Percentiles rank a stretch among this genome's conserved stretches.
These are phyloP conservation scores for Marmota flaviventris DNA, from an alignment of 2,113 vertebrate genomes.

Conservation along the genomic window DNA sequence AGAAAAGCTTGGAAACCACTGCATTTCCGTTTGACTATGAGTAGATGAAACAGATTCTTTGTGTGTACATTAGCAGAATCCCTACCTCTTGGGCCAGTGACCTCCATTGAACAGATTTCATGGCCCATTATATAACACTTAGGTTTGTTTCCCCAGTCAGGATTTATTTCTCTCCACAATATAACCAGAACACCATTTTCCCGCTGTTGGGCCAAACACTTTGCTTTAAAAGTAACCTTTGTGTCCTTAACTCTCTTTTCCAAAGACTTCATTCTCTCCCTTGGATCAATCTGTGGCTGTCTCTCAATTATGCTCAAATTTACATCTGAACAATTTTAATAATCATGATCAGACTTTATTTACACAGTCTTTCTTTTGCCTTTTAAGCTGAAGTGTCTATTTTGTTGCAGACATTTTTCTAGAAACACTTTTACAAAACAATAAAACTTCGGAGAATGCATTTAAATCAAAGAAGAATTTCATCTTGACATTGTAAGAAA, in stretches of 20 bases:
- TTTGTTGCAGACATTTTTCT: neutral
- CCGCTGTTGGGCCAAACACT: neutral
- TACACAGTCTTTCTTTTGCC: neutral
- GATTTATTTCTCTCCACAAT: constrained; percentile 62
- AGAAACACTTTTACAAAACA: constrained; percentile 3
- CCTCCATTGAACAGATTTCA: constrained; percentile 37
- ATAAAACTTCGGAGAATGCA: neutral
- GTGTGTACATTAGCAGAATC: constrained; percentile 11
- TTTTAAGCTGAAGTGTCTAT: neutral
- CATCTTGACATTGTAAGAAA: constrained; percentile 31
- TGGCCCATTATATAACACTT: constrained; percentile 54
- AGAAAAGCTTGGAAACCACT: neutral
- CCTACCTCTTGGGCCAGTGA: neutral
- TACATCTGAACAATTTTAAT: neutral
- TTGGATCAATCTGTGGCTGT: neutral
- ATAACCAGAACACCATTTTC: constrained; percentile 31
- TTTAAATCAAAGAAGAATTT: constrained; percentile 47
- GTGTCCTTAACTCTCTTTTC: neutral
- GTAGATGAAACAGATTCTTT: neutral
- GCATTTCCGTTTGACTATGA: neutral
- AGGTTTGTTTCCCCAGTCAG: constrained; percentile 24
- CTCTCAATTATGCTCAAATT: neutral
- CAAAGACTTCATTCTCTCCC: neutral
- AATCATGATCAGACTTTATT: neutral
- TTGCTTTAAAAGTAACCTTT: constrained; percentile 31